Evolutionary conservation across 2,888 invertebrate species (phyloP).

Genomic region (Anorthoa munda): DNA sequence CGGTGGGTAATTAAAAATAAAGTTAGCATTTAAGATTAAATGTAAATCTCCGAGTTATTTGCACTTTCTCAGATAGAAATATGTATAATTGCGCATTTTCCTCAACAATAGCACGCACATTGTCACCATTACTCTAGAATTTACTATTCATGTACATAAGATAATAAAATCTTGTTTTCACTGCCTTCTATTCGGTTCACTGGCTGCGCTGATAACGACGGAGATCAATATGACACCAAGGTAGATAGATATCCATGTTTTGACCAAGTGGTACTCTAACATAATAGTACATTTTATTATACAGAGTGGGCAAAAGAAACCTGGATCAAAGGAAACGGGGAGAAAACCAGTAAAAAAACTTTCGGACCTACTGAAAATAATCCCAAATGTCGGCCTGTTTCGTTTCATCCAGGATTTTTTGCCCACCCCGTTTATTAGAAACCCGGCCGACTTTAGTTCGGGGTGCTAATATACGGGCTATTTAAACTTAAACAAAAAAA

Average conservation of each 20-base stretch:
- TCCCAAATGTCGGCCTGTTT: too few species aligned
- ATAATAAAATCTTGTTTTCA: slow-evolving; percentile 62
- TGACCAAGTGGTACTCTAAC: background rate
- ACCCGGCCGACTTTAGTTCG: too few species aligned
- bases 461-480: too few species aligned
- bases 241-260: slow-evolving; percentile 3
- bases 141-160: slow-evolving; percentile 25
- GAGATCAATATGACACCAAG: slow-evolving; percentile 37
- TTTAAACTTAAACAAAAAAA: too few species aligned
- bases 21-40: too few species aligned
- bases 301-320: background rate
- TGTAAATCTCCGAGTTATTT: background rate
- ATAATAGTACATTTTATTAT: background rate
- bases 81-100: slow-evolving; percentile 28
- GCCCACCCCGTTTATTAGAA: too few species aligned
- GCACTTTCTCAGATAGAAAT: slow-evolving; percentile 23
- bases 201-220: slow-evolving; percentile 52
- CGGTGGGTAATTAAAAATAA: too few species aligned
- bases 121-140: slow-evolving; percentile 28
- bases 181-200: slow-evolving; percentile 52
- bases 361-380: too few species aligned
- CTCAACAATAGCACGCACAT: slow-evolving; percentile 38
- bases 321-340: too few species aligned
- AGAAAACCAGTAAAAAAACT: too few species aligned
- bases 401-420: too few species aligned